A percentile compares a stretch with the other conserved stretches of the same genome.
Evolutionary conservation across 2,113 vertebrate genomes (phyloP).

Genomic region (Xiphias gladius): DNA sequence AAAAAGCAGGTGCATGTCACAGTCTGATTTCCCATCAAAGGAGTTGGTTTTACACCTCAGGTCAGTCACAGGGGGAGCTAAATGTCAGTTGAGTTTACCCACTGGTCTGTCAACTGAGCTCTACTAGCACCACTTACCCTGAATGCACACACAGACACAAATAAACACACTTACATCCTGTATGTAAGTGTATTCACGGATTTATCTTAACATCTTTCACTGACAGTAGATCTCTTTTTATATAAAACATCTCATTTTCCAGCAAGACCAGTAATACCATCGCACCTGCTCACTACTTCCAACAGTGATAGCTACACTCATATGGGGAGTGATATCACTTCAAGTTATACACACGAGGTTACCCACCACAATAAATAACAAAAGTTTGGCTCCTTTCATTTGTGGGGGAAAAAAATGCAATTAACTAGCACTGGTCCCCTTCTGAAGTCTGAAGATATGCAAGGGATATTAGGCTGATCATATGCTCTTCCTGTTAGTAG

Average conservation of each 20-base stretch:
- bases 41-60: conserved; percentile 37
- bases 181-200: neutral
- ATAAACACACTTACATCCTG: neutral
- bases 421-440: neutral
- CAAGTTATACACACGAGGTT: neutral
- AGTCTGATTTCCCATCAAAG: conserved; percentile 33
- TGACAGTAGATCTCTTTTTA: neutral
- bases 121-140: neutral
- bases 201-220: neutral
- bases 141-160: neutral
- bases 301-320: neutral
- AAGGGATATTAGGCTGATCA: neutral
- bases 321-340: neutral
- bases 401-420: neutral
- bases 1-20: conserved; percentile 28
- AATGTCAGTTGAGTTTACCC: conserved; percentile 7
- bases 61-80: conserved; percentile 20
- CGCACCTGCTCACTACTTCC: neutral
- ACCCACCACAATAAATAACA: neutral
- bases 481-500: neutral
- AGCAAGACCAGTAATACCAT: neutral
- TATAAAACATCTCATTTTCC: conserved; percentile 6
- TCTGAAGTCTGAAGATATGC: neutral
- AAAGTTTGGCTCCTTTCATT: neutral
- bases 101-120: conserved; percentile 12